phyloP scores from a whole-genome alignment of 2,888 invertebrate genomes.

The Lysandra coridon region DNA sequence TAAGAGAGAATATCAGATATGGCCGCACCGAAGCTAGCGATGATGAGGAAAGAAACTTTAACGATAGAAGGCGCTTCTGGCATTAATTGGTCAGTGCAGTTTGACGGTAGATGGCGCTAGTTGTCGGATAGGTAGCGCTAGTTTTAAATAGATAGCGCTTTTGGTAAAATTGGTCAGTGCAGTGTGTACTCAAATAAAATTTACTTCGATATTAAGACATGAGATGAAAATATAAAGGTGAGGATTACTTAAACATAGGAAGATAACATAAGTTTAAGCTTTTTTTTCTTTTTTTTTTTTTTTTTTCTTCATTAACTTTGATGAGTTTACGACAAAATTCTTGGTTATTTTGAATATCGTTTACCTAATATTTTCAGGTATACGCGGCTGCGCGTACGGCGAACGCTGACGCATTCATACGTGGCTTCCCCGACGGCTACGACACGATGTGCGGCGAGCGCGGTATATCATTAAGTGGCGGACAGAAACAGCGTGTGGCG shows the following conservation, averaged over 20 bases:
- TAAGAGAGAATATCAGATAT: conserved; percentile 96
- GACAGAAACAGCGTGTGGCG: conserved; percentile 96
- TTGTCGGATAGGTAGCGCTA: conserved; percentile 83
- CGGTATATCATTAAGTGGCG: conserved; percentile 95
- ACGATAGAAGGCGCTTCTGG: background rate
- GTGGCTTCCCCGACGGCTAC: conserved; percentile 90
- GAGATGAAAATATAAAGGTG: too few species aligned
- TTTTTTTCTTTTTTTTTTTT: too few species aligned
- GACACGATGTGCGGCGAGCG: conserved; percentile 93
- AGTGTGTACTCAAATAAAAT: too few species aligned
- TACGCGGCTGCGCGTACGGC: conserved; percentile 90
- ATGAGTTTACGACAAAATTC: too few species aligned
- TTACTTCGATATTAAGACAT: too few species aligned
- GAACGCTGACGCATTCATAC: conserved; percentile 95
- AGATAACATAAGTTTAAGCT: too few species aligned
- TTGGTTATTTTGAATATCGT: too few species aligned
- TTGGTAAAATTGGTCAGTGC: too few species aligned
- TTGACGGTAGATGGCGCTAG: background rate
- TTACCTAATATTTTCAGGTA: conserved; percentile 71
- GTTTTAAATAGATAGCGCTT: too few species aligned
- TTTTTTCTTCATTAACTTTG: too few species aligned
- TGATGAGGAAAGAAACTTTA: conserved; percentile 52
- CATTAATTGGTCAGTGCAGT: background rate
- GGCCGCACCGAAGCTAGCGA: conserved; percentile 86
- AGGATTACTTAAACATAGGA: too few species aligned